These are phyloP conservation scores for Perdix hodgsoniae DNA, from an alignment of 2,797 vertebrate species.

Conservation along the genomic window DNA sequence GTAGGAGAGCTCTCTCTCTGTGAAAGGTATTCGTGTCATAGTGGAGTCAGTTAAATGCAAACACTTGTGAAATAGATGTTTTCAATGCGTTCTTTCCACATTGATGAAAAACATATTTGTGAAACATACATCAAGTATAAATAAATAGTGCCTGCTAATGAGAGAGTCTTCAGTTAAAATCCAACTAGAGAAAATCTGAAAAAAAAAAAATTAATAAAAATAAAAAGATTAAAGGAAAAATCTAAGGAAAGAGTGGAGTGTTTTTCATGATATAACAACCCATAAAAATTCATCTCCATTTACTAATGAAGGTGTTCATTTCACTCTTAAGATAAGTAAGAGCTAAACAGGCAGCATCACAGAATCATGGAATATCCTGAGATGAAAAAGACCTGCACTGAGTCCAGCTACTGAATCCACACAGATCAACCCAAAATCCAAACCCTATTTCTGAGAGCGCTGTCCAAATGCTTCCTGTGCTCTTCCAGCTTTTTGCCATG, in stretches of 20 bases:
- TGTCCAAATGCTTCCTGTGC: no score
- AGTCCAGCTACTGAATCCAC: no score
- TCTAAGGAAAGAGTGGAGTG: background rate
- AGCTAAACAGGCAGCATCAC: background rate
- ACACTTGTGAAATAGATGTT: background rate
- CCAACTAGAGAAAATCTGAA: background rate
- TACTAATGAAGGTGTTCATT: background rate
- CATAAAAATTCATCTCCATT: background rate
- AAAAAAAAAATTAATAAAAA: constrained; percentile 26
- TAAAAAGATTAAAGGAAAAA: background rate
- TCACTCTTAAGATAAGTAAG: background rate
- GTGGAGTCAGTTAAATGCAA: background rate
- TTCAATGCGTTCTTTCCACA: background rate
- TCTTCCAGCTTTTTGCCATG: no score
- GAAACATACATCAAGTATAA: constrained; percentile 32
- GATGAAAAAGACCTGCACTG: no score
- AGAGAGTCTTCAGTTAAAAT: background rate
- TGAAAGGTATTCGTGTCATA: background rate
- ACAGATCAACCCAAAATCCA: no score
- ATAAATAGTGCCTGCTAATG: constrained; percentile 8
- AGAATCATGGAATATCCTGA: no score
- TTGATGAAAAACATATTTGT: constrained; percentile 27
- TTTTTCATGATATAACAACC: background rate
- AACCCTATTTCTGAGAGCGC: no score
- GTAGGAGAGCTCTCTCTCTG: background rate